phyloP scores from a whole-genome alignment of 2,888 invertebrate species.

The Cyclophora punctaria region DNA sequence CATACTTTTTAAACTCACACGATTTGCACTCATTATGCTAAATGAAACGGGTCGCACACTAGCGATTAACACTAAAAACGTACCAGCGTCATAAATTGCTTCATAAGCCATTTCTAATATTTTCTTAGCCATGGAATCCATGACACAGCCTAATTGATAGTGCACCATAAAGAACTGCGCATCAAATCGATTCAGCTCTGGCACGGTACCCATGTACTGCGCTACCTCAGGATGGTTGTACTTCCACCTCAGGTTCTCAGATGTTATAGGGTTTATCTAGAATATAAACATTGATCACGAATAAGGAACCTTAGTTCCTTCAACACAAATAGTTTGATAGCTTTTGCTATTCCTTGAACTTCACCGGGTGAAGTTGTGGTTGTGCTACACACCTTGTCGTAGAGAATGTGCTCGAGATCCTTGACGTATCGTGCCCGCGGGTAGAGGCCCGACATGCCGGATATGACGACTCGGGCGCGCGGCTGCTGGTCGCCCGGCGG shows the following conservation, averaged over 20 bases:
- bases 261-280: conserved; percentile 15
- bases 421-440: conserved; percentile 12
- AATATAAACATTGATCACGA: too few species aligned
- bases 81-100: conserved; percentile 38
- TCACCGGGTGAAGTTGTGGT: neutral
- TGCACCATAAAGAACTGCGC: conserved; percentile 79
- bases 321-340: neutral
- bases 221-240: conserved; percentile 58
- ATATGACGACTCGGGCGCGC: conserved; percentile 13
- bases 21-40: too few species aligned
- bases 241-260: conserved; percentile 59
- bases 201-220: conserved; percentile 76
- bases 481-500: neutral
- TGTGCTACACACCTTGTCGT: conserved; percentile 13
- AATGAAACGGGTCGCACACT: too few species aligned
- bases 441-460: conserved; percentile 17
- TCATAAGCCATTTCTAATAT: conserved; percentile 33
- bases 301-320: too few species aligned
- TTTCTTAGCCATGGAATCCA: conserved; percentile 34
- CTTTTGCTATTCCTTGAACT: neutral
- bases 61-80: neutral
- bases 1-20: too few species aligned
- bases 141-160: conserved; percentile 31
- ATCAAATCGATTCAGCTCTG: conserved; percentile 77
- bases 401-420: conserved; percentile 14